Conservation (phyloP, 2,113 vertebrate genomes). For the Chrysochloris asiatica region DNA sequence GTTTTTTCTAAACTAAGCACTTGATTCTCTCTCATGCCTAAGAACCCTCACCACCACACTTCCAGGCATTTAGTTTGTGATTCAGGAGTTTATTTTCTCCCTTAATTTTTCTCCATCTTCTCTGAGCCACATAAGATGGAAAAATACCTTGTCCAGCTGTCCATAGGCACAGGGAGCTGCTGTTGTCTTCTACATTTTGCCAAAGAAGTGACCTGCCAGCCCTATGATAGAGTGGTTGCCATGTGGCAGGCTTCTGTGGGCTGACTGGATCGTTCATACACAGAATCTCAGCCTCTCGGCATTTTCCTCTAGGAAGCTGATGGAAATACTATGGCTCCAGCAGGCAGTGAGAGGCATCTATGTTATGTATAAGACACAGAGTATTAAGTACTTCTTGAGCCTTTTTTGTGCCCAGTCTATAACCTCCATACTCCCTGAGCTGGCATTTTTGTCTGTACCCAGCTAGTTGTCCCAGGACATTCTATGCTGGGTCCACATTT, state of each 20-base stretch:
- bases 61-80: background rate
- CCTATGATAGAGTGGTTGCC: background rate
- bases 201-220: background rate
- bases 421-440: background rate
- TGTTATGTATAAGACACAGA: rapidly evolving
- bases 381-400: background rate
- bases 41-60: background rate
- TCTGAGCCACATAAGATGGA: background rate
- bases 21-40: background rate
- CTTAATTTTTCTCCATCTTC: background rate
- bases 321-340: rapidly evolving
- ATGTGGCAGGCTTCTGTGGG: background rate
- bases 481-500: background rate
- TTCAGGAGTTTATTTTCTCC: background rate
- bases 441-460: rapidly evolving
- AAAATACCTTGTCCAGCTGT: background rate
- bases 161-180: too few relatives aligned
- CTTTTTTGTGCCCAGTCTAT: background rate
- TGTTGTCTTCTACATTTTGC: background rate
- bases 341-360: rapidly evolving
- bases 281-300: background rate
- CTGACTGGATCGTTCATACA: too few relatives aligned
- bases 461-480: background rate
- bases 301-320: background rate
- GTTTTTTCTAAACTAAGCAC: too few relatives aligned